Conservation (phyloP, 1,140 invertebrate genomes). For the Melitaea cinxia region DNA sequence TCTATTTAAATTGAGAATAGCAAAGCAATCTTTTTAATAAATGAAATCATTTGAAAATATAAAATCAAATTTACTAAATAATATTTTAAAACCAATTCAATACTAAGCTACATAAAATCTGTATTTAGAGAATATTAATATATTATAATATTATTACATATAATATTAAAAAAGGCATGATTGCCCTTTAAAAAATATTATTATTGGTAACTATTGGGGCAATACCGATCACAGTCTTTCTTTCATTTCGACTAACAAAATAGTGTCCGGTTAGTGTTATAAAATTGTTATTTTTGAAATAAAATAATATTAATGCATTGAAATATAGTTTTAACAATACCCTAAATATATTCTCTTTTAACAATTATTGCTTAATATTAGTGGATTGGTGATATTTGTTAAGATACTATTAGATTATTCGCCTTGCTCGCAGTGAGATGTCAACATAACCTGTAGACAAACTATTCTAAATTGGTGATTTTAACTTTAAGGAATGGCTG, state of each 20-base stretch:
- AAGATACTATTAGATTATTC: conserved; percentile 63
- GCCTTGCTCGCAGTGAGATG: conserved; percentile 45
- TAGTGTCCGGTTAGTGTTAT: conserved; percentile 67
- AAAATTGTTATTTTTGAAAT: conserved; percentile 45
- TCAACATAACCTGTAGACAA: conserved; percentile 72
- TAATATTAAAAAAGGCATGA: no score
- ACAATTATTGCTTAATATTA: conserved; percentile 20
- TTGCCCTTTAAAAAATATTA: neutral
- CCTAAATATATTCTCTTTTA: conserved; percentile 12
- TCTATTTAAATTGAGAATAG: no score
- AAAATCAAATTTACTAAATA: no score
- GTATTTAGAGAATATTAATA: no score
- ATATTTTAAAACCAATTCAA: no score
- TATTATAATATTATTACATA: no score
- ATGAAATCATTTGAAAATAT: no score
- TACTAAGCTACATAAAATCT: no score
- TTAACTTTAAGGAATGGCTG: conserved; percentile 85
- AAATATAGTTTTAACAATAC: conserved; percentile 12
- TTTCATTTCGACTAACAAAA: conserved; percentile 65
- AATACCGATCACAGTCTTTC: conserved; percentile 68
- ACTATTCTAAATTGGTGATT: conserved; percentile 54
- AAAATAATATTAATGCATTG: conserved; percentile 25
- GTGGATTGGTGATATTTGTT: conserved; percentile 45
- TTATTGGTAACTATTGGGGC: conserved; percentile 32
- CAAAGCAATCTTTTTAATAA: no score